Conservation (phyloP, 2,113 vertebrate species). For the Zeus faber region DNA sequence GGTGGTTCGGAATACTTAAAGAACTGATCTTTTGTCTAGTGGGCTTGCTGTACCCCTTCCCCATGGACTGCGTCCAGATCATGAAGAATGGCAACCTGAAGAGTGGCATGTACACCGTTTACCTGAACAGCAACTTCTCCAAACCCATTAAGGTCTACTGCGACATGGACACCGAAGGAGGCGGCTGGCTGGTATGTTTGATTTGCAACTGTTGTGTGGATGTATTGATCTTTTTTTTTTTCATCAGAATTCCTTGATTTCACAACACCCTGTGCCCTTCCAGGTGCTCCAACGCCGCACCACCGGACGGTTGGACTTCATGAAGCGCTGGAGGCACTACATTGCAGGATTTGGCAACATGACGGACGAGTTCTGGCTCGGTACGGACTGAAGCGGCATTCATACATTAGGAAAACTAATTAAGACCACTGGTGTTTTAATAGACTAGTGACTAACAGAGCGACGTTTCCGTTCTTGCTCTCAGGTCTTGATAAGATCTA, state of each 20-base stretch:
- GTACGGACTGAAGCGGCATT: too few relatives aligned
- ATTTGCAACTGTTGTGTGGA: too few relatives aligned
- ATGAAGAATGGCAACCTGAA: slow-evolving; percentile 73
- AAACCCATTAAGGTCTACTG: slow-evolving; percentile 79
- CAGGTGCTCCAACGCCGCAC: slow-evolving; percentile 87
- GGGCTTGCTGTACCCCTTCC: slow-evolving; percentile 70
- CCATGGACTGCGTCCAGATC: slow-evolving; percentile 80
- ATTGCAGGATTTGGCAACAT: slow-evolving; percentile 85
- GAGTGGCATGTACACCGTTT: slow-evolving; percentile 78
- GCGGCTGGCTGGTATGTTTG: slow-evolving; percentile 84
- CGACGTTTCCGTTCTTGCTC: neutral
- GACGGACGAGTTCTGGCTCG: slow-evolving; percentile 88
- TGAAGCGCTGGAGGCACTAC: slow-evolving; percentile 86
- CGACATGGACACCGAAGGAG: slow-evolving; percentile 85
- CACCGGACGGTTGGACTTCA: slow-evolving; percentile 84
- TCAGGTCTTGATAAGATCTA: slow-evolving; percentile 85
- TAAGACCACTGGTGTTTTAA: too few relatives aligned
- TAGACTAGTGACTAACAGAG: too few relatives aligned
- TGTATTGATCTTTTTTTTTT: too few relatives aligned
- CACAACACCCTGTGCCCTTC: slow-evolving; percentile 6
- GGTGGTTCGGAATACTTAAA: too few relatives aligned
- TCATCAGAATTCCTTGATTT: neutral
- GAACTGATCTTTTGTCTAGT: too few relatives aligned
- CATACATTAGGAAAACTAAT: too few relatives aligned
- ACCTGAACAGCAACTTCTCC: slow-evolving; percentile 67